Evolutionary conservation across 2,113 vertebrate genomes (phyloP).

Genomic region (Bettongia penicillata): DNA sequence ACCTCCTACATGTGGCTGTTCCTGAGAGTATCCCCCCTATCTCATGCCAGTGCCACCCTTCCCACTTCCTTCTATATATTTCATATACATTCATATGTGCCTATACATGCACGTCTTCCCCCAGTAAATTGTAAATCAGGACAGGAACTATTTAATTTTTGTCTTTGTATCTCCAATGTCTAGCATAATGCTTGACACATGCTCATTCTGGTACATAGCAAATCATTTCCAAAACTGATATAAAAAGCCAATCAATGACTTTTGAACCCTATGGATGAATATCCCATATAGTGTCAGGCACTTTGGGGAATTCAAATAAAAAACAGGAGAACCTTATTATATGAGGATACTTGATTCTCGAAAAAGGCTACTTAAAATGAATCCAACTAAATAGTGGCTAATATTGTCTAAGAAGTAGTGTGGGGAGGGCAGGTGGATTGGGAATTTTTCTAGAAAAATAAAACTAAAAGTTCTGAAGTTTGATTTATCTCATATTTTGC

Average conservation of each 20-base stretch:
- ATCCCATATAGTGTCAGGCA: not conserved
- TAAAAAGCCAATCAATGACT: constrained; percentile 25
- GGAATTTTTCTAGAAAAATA: not conserved
- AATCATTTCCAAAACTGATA: constrained; percentile 22
- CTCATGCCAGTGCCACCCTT: not conserved
- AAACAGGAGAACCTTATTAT: not conserved
- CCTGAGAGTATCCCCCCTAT: no score
- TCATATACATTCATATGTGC: not conserved
- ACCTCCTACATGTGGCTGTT: no score
- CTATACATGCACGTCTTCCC: not conserved
- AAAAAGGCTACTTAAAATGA: not conserved
- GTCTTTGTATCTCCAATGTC: not conserved
- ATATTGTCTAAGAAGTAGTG: not conserved
- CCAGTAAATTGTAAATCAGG: not conserved
- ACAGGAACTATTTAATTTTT: not conserved
- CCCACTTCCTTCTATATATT: not conserved
- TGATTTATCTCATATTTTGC: not conserved
- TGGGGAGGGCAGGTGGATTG: not conserved
- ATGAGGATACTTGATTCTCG: not conserved
- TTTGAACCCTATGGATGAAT: not conserved
- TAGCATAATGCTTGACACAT: not conserved
- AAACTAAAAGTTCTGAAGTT: not conserved
- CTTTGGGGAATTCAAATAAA: not conserved
- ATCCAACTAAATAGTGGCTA: not conserved
- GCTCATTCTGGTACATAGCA: not conserved